These are phyloP conservation scores for Drosophila antonietae DNA, from an alignment of 2,888 invertebrate genomes.

Conservation along the genomic window DNA sequence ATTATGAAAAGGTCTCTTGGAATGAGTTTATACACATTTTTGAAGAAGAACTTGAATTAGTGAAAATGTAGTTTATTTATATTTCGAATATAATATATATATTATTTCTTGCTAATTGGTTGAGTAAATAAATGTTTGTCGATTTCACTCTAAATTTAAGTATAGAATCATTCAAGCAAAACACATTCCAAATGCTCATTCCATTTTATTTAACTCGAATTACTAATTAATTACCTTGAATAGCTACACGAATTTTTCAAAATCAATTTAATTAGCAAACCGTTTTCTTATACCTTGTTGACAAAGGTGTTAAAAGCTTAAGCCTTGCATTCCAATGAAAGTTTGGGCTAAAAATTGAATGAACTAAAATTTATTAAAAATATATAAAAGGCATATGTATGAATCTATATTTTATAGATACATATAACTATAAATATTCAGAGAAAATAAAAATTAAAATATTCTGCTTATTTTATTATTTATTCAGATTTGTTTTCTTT, in stretches of 20 bases:
- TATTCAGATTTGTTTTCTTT: not conserved
- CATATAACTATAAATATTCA: no score
- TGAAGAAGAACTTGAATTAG: not conserved
- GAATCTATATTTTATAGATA: not conserved
- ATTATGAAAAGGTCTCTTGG: slow-evolving; percentile 20
- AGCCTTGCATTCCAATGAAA: not conserved
- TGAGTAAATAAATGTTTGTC: slow-evolving; percentile 1
- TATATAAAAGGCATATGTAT: not conserved
- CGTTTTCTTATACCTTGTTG: not conserved
- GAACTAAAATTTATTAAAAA: not conserved
- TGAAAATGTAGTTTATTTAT: not conserved
- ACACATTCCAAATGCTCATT: not conserved
- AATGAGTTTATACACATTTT: not conserved
- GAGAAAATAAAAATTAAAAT: no score
- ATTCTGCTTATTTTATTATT: no score
- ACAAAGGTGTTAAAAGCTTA: not conserved
- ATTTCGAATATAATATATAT: not conserved
- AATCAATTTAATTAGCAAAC: slow-evolving; percentile 4
- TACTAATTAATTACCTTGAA: slow-evolving; percentile 1
- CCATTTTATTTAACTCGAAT: not conserved
- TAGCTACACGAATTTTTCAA: not conserved
- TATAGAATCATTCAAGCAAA: not conserved
- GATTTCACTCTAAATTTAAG: slow-evolving; percentile 1
- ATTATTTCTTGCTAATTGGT: not conserved
- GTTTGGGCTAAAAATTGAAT: not conserved